Evolutionary conservation across 2,888 invertebrate species (phyloP), one percentile per base, ranked within the genome.

Genomic region (Pristionchus arcanus): DNA sequence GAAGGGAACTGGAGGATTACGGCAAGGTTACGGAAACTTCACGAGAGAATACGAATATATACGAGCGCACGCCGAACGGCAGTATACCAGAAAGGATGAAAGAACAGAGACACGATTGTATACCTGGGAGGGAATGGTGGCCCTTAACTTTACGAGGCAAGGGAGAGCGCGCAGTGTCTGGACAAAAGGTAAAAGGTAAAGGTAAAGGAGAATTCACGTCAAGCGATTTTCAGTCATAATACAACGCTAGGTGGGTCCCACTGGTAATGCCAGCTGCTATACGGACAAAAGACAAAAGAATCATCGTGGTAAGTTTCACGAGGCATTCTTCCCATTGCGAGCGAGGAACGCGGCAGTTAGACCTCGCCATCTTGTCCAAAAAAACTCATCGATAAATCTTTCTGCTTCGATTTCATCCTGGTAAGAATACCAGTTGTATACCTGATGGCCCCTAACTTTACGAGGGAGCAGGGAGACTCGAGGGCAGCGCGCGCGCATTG

Each of bases 361-460:
- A 31, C 0, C 9, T 49, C 13, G 15, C 28, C 34, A 2, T 7
- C 34, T 11, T 15, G 31, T 71, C 16, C 4, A 49, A 25, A 25
- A 77, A 37, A 42, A n/a, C 53, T 49, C 2, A 81, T 49, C 74
- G 49, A 55, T 88, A 88, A 15, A 88, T 37, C 42, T 31, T 91
- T 91, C 63, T 91, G 92, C 71, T 94, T 94, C 25, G 94, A 92
- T 49, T 92, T 91, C 25, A 16, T 59, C 25, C 59, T 13, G 25
- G 25, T 59, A 25, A 25, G 59, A 25, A 19, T 59, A 19, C 25
- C 59, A 19, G 19, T 59, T 28, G 68, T 68, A 68, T 68, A 68
- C 68, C 31, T 25, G n/a, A 68, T 25, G 25, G 68, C 68, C 15
- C 68, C 13, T n/a, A 68, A 28, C 37, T 74, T 74, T 74, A 74